Base-by-base conservation (phyloP, 2,888 invertebrate genomes). In the Brenthis ino region DNA sequence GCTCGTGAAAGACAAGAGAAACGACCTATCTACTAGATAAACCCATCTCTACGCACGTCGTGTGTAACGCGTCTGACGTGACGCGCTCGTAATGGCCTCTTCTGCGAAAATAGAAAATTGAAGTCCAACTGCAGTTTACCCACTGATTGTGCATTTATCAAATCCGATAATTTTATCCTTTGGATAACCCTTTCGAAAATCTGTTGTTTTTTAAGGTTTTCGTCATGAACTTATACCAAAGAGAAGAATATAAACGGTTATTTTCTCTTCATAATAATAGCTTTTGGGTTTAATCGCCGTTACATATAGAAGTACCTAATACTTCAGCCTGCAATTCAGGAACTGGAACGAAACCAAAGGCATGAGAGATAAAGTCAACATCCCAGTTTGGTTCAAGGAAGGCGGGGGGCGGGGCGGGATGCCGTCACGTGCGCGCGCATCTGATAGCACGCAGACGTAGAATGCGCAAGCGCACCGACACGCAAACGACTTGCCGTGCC, bases 361-460 rank as follows among this genome's bases (percentile, higher is more conserved):
- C 68, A 65, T 67, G 57, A 57, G 28, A 64, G 68, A 66, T 64
- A 72, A 70, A 61, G 63, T 68, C 58, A 64, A 66, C 67, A 70
- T 72, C 66, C 60, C 64, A 72, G 74, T 74, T 72, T 74, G 71
- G 76, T 76, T 79, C 79, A 33, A 37, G 61, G 28, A 69, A 69
- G 64, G 74, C 65, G 71, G 67, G 68, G 68, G 72, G 69, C 72
- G 74, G 77, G 73, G 68, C 73, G 76, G 70, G 75, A 87, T 88
- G 82, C 87, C 89, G 81, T 87, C 91, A 91, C 90, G 91, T 87
- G 86, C 85, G 79, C 79, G 82, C 81, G 81, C 82, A 89, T 89
- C 87, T 77, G 88, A 89, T 88, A 88, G 74, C 70, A 69, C 70
- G 74, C 73, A 77, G 77, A 72, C 76, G 79, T 72, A 76, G 77